Base-by-base conservation (phyloP, 2,113 vertebrate species). In the Sapajus apella region DNA sequence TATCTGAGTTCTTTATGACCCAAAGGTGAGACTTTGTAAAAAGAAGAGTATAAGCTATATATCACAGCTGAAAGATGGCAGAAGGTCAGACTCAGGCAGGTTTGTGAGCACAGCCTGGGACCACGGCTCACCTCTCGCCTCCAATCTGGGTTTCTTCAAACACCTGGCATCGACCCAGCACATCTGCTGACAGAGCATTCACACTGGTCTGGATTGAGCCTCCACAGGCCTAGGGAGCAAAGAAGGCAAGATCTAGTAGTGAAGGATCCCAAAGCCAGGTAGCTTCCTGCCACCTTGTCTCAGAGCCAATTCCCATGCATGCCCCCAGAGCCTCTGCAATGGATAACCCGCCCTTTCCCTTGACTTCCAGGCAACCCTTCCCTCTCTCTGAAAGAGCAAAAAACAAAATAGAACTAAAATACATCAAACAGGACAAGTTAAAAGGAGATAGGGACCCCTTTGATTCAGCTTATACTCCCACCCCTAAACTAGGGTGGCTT, bases 151-250 rank as follows among this genome's bases (percentile, higher is more conserved):
- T 98, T 98, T 99, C 99, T 98, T 99, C 99, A 21, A 99, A 99
- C 27, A 99, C 93, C 16, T 99, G 99, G 6, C 99, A 99, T 87
- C n/a, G 95, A n/a, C 99, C 99, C 96, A 99, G 98, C 13, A 99
- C 99, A 5, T 99, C 99, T 0, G 99, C 97, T 0, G 99, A 98
- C 94, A 99, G 93, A 37, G 99, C 96, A 6, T 98, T 98, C 13
- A 99, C 99, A 25, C 99, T 99, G 0, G 99, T 99, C 99, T 99
- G 99, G 97, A 99, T 99, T 89, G 99, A 99, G 87, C 99, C 99
- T 0, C 99, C 99, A 0, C 99, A 99, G 66, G 99, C 99, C 99
- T 99, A 97, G 40, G 64, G 0, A 45, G 1, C 52, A 87, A 17
- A 18, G 27, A 47, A 83, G 27, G 27, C 40, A 82, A 35, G 45